A percentile compares a stretch with the other conserved stretches of the same genome.
Evolutionary conservation across 2,888 invertebrate species (phyloP).

Genomic region (Schizotus pectinicornis): DNA sequence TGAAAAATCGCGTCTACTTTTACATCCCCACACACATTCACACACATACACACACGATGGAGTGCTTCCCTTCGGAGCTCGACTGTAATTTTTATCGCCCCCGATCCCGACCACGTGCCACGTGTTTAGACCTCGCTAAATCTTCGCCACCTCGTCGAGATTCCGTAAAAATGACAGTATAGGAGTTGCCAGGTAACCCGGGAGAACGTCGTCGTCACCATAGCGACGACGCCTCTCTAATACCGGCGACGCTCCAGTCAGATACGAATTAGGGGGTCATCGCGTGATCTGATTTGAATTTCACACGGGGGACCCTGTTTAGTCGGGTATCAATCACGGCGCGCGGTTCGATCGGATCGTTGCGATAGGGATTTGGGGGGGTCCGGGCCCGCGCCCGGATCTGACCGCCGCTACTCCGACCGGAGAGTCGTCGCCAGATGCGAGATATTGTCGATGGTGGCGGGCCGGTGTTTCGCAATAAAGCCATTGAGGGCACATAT

Average conservation of each 20-base stretch:
- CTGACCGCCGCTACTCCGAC: no score
- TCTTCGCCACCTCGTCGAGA: slow-evolving; percentile 4
- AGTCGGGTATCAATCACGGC: slow-evolving; percentile 37
- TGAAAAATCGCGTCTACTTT: no score
- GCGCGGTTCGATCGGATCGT: background rate
- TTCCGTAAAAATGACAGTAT: slow-evolving; percentile 8
- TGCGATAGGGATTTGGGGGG: no score
- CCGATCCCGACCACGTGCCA: background rate
- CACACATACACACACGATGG: no score
- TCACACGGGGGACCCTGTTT: slow-evolving; percentile 36
- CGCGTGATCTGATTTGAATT: slow-evolving; percentile 39
- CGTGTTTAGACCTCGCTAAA: background rate
- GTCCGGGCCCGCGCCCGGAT: no score
- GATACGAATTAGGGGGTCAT: slow-evolving; percentile 23
- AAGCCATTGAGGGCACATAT: no score
- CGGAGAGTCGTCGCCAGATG: no score
- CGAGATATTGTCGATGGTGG: no score
- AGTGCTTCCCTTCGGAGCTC: no score
- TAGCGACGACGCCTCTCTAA: slow-evolving; percentile 25
- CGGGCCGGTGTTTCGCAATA: no score
- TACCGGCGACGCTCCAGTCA: slow-evolving; percentile 12
- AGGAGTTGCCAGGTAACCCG: slow-evolving; percentile 31
- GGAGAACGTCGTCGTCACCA: slow-evolving; percentile 22
- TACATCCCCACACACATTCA: no score
- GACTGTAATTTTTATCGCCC: background rate